Percentiles rank a stretch among this genome's conserved stretches.
Conservation (phyloP, 2,888 invertebrate species). For the Sphecodes monilicornis region DNA sequence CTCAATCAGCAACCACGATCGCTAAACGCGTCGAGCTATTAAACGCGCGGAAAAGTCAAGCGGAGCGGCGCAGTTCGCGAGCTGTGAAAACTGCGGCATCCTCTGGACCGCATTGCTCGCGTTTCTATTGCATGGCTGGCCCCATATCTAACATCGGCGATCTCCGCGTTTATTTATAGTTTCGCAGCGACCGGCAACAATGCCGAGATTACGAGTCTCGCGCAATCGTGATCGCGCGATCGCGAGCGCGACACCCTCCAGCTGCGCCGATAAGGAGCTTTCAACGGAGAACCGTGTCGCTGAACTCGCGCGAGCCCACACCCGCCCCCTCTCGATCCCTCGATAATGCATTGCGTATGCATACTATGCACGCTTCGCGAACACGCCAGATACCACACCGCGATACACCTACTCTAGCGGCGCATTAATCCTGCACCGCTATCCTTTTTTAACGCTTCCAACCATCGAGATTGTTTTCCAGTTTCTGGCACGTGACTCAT, state of each 20-base stretch:
- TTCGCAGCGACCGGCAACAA: slow-evolving; percentile 23
- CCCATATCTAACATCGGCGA: slow-evolving; percentile 49
- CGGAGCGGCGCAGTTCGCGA: neutral
- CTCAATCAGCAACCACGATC: slow-evolving; percentile 1
- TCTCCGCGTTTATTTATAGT: slow-evolving; percentile 47
- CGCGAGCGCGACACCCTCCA: slow-evolving; percentile 33
- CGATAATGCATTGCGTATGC: slow-evolving; percentile 36
- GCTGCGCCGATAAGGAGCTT: slow-evolving; percentile 22
- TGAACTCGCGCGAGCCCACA: neutral
- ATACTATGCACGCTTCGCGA: slow-evolving; percentile 20
- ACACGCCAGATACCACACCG: slow-evolving; percentile 6
- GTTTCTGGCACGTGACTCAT: neutral
- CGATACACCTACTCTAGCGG: slow-evolving; percentile 2
- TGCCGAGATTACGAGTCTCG: slow-evolving; percentile 39
- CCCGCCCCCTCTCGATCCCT: neutral
- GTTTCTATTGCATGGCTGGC: slow-evolving; percentile 47
- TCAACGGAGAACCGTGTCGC: slow-evolving; percentile 3
- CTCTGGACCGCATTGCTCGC: slow-evolving; percentile 36
- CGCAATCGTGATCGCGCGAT: slow-evolving; percentile 30
- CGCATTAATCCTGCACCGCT: neutral
- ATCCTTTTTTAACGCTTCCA: neutral
- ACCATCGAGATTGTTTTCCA: neutral
- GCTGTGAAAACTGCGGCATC: slow-evolving; percentile 14
- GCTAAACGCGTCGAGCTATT: neutral
- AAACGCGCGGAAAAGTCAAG: slow-evolving; percentile 5